phyloP scores from a whole-genome alignment of 2,797 vertebrate species.

The Zonotrichia albicollis region DNA sequence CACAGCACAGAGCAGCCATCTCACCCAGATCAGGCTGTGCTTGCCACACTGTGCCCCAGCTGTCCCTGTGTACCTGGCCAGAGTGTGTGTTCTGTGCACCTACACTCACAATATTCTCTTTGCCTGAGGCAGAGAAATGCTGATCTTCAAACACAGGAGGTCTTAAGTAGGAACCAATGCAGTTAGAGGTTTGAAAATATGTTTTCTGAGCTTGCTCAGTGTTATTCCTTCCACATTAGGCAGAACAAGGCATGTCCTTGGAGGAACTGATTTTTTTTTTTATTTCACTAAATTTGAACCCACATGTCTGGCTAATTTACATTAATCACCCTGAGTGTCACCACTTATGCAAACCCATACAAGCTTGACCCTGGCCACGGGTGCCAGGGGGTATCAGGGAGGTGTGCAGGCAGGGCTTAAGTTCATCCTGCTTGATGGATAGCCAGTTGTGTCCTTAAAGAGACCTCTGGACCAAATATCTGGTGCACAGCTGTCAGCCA shows the following conservation, averaged over 20 bases:
- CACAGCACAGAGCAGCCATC: not conserved
- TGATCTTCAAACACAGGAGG: not conserved
- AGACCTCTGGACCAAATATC: not conserved
- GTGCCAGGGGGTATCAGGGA: not conserved
- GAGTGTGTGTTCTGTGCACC: rapidly evolving
- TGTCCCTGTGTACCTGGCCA: rapidly evolving
- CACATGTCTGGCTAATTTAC: not conserved
- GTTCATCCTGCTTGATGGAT: not conserved
- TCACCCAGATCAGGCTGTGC: not conserved
- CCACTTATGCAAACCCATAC: not conserved
- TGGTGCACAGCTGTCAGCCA: not conserved
- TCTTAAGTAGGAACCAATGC: not conserved
- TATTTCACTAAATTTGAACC: not conserved
- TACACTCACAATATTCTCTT: not conserved
- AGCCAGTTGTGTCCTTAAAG: not conserved
- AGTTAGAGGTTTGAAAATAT: not conserved
- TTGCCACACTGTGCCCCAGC: not conserved
- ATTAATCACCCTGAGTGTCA: not conserved
- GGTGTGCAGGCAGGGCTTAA: not conserved
- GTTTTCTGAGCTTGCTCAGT: not conserved
- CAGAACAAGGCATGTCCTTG: not conserved
- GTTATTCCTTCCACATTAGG: not conserved
- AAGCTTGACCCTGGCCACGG: not conserved
- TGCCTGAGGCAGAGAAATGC: not conserved
- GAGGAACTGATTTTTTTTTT: not conserved